phyloP scores from a whole-genome alignment of 2,888 invertebrate species.

The Acanthosepion esculentum region DNA sequence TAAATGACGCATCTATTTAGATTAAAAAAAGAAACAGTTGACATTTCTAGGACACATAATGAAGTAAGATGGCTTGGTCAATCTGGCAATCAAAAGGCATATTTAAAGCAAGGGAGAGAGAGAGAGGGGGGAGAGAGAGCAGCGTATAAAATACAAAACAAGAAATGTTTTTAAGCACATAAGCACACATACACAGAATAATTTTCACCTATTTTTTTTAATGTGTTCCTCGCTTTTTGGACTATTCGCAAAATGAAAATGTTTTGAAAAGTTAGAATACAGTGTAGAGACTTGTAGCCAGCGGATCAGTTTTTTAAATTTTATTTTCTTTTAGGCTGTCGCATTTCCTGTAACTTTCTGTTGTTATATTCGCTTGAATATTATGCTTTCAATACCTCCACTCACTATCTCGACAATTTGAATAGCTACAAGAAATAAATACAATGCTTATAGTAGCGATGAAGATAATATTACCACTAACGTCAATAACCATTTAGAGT shows the following conservation, averaged over 20 bases:
- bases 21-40: too few species aligned
- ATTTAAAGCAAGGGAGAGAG: too few species aligned
- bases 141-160: too few species aligned
- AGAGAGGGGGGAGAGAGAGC: too few species aligned
- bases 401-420: background rate
- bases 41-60: too few species aligned
- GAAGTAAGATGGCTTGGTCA: too few species aligned
- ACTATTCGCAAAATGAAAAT: background rate
- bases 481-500: background rate
- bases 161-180: background rate
- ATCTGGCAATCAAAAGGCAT: too few species aligned
- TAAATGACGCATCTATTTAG: too few species aligned
- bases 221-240: background rate
- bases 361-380: background rate
- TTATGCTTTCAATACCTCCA: background rate
- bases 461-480: background rate
- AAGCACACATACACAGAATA: background rate
- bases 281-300: background rate
- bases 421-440: background rate
- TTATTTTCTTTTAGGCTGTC: background rate
- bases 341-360: background rate
- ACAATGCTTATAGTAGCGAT: background rate
- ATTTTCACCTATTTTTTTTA: background rate
- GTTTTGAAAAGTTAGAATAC: background rate
- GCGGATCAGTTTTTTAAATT: background rate